Evolutionary conservation across 2,797 vertebrate genomes (phyloP).

Genomic region (Micropoecilia bifurca): DNA sequence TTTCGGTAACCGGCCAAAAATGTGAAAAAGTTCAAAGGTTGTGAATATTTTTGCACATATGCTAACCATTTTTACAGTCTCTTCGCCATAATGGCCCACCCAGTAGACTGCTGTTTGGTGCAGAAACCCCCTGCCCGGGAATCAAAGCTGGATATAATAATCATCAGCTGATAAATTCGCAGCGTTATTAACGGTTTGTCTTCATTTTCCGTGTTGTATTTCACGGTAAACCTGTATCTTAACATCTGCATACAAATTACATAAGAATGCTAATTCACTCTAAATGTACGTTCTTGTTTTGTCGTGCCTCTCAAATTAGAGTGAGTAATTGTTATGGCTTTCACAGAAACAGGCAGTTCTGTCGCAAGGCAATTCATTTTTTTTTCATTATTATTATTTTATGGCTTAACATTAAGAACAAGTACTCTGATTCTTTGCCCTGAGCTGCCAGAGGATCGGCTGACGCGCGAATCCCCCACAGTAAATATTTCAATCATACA

Average conservation of each 20-base stretch:
- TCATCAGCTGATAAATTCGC: background rate
- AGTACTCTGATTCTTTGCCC: constrained; percentile 24
- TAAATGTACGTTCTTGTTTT: constrained; percentile 26
- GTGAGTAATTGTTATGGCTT: background rate
- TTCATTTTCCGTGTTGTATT: background rate
- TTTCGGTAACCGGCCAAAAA: background rate
- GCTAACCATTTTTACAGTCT: background rate
- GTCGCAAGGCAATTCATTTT: background rate
- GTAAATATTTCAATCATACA: constrained; percentile 58
- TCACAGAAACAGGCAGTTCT: background rate
- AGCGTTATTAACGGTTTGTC: background rate
- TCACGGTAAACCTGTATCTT: background rate
- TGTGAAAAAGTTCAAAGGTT: background rate
- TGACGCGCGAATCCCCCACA: constrained; percentile 35
- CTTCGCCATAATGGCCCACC: background rate
- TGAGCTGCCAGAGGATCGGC: constrained; percentile 17
- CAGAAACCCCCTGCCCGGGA: background rate
- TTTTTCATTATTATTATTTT: background rate
- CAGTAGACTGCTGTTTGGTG: background rate
- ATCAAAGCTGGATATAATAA: background rate
- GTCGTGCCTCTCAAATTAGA: constrained; percentile 4
- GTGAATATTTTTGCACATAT: constrained; percentile 1
- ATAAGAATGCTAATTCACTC: background rate
- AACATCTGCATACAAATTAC: background rate
- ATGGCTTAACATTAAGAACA: constrained; percentile 24